Percentiles rank a stretch among this genome's conserved stretches.
These are phyloP conservation scores for Cheracebus regulus DNA, from an alignment of 2,797 vertebrate genomes.

Conservation along the genomic window DNA sequence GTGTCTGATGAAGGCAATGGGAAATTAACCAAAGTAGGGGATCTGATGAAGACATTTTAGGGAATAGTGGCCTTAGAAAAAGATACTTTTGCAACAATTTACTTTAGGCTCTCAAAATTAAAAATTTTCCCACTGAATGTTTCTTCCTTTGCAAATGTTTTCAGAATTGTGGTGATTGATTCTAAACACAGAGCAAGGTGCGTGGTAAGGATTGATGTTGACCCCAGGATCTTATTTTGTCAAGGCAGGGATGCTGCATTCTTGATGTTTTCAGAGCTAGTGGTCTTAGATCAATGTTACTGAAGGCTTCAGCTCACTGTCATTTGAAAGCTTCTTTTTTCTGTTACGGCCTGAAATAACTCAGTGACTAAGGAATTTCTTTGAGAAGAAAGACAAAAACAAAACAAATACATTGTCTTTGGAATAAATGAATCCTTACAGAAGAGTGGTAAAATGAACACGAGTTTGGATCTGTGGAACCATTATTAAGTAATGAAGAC, in stretches of 20 bases:
- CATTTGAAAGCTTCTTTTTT: constrained; percentile 23
- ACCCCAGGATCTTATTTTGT: background rate
- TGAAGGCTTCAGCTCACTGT: background rate
- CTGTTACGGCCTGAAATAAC: constrained; percentile 23
- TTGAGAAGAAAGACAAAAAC: constrained; percentile 29
- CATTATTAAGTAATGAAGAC: constrained; percentile 41
- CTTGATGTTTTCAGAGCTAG: background rate
- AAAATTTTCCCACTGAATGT: background rate
- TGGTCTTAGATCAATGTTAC: background rate
- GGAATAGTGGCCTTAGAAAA: background rate
- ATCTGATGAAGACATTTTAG: background rate
- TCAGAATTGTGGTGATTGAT: background rate
- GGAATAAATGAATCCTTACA: constrained; percentile 32
- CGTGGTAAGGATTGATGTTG: background rate
- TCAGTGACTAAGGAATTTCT: constrained; percentile 54
- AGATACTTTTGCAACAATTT: constrained; percentile 17
- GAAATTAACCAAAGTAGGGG: background rate
- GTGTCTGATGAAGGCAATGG: background rate
- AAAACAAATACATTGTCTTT: constrained; percentile 32
- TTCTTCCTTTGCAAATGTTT: constrained; percentile 40
- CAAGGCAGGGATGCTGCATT: background rate
- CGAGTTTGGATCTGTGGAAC: background rate
- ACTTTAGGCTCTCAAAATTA: constrained; percentile 9
- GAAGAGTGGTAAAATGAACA: constrained; percentile 24
- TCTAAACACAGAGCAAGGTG: background rate